A percentile compares a stretch with the other conserved stretches of the same genome.
phyloP scores from a whole-genome alignment of 2,797 vertebrate species.

The Crocidura indochinensis region DNA sequence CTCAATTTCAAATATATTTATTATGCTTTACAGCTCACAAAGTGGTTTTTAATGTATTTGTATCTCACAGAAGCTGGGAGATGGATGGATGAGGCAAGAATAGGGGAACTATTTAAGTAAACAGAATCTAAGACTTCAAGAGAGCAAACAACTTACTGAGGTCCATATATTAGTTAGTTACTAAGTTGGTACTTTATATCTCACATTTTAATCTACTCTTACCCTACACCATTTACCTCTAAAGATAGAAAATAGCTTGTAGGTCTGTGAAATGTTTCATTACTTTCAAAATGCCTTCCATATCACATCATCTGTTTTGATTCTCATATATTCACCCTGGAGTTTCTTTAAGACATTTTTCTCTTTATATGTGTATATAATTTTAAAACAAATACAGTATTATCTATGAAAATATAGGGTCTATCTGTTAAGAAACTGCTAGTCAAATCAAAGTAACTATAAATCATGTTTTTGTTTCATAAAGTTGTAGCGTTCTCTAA shows the following conservation, averaged over 20 bases:
- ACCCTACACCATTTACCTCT: slow-evolving; percentile 36
- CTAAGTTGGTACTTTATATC: background rate
- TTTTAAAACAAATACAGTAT: slow-evolving; percentile 75
- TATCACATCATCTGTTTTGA: slow-evolving; percentile 69
- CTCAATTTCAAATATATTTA: slow-evolving; percentile 53
- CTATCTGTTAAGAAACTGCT: slow-evolving; percentile 64
- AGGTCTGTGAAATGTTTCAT: slow-evolving; percentile 64
- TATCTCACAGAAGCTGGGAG: background rate
- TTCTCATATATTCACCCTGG: slow-evolving; percentile 66
- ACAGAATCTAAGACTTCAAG: background rate
- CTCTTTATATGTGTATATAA: slow-evolving; percentile 49
- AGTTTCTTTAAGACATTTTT: slow-evolving; percentile 70
- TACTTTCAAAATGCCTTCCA: slow-evolving; percentile 70
- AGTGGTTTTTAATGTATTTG: slow-evolving; percentile 15
- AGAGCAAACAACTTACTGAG: background rate
- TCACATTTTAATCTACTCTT: background rate
- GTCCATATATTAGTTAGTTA: background rate
- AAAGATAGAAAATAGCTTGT: slow-evolving; percentile 68
- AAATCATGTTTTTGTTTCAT: slow-evolving; percentile 65
- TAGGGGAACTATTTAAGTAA: slow-evolving; percentile 40
- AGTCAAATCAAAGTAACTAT: slow-evolving; percentile 59
- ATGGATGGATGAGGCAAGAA: background rate
- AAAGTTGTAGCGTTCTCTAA: slow-evolving; percentile 29
- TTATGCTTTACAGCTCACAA: slow-evolving; percentile 57
- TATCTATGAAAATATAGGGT: slow-evolving; percentile 54